A percentile compares a stretch with the other conserved stretches of the same genome.
Conservation (phyloP, 1,140 invertebrate genomes). For the Caenorhabditis inopinata region DNA sequence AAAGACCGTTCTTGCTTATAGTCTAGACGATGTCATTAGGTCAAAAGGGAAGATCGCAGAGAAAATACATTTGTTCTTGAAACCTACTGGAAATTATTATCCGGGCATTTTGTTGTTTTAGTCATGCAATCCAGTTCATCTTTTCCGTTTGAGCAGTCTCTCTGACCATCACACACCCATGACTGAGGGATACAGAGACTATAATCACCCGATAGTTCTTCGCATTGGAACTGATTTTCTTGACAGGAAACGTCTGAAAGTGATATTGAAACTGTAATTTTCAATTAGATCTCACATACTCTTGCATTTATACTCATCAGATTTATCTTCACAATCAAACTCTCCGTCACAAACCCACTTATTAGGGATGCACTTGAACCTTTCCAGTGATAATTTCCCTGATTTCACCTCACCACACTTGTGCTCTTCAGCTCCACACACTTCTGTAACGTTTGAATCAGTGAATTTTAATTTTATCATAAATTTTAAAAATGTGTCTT, state of each 20-base stretch:
- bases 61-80: neutral
- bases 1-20: neutral
- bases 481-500: neutral
- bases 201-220: conserved; percentile 41
- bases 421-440: conserved; percentile 25
- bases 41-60: conserved; percentile 15
- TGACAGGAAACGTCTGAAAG: conserved; percentile 42
- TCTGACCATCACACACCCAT: conserved; percentile 75
- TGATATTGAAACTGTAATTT: neutral
- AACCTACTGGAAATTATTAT: conserved; percentile 67
- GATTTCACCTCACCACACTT: conserved; percentile 27
- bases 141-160: conserved; percentile 71
- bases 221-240: conserved; percentile 46
- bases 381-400: neutral
- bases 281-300: neutral
- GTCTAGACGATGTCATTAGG: neutral
- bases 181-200: conserved; percentile 72
- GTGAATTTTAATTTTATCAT: neutral
- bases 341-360: conserved; percentile 80
- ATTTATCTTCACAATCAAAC: conserved; percentile 77
- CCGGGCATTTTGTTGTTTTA: conserved; percentile 71
- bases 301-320: conserved; percentile 71
- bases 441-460: conserved; percentile 22
- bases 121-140: conserved; percentile 78
- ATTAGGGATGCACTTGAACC: conserved; percentile 73